Evolutionary conservation across 2,113 vertebrate species (phyloP).

Genomic region (Crotalus viridis): DNA sequence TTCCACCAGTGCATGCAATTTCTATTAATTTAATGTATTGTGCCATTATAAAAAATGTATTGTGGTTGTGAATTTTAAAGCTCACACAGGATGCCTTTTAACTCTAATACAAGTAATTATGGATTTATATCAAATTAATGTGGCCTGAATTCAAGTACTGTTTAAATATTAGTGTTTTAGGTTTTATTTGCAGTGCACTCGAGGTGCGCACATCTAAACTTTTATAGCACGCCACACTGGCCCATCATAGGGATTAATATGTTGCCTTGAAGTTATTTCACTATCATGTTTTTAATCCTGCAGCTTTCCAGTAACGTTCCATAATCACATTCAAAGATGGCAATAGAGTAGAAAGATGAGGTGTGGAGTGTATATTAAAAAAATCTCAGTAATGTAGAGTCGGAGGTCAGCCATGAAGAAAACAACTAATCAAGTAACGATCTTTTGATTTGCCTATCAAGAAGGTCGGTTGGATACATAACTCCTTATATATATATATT

Average conservation of each 20-base stretch:
- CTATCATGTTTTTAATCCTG: constrained; percentile 47
- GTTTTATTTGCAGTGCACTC: constrained; percentile 12
- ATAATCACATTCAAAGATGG: constrained; percentile 48
- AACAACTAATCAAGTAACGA: background rate
- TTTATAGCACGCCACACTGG: constrained; percentile 57
- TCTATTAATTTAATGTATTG: background rate
- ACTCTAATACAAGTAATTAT: background rate
- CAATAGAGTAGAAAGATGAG: constrained; percentile 37
- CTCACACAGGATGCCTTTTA: background rate
- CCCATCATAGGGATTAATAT: constrained; percentile 61
- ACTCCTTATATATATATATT: too few species aligned
- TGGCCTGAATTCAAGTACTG: background rate
- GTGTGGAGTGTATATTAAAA: constrained; percentile 52
- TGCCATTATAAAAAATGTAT: background rate
- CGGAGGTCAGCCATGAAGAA: constrained; percentile 39
- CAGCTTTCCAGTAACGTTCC: constrained; percentile 49
- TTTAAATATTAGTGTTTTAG: constrained; percentile 2
- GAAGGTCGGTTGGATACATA: background rate
- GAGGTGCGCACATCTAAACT: constrained; percentile 43
- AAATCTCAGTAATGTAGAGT: constrained; percentile 51
- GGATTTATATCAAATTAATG: background rate
- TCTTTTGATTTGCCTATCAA: background rate
- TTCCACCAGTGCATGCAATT: background rate
- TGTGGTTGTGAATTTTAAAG: background rate
- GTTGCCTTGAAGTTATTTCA: constrained; percentile 61